These are phyloP conservation scores for Bombus confusus DNA, from an alignment of 1,140 invertebrate species.

Conservation along the genomic window DNA sequence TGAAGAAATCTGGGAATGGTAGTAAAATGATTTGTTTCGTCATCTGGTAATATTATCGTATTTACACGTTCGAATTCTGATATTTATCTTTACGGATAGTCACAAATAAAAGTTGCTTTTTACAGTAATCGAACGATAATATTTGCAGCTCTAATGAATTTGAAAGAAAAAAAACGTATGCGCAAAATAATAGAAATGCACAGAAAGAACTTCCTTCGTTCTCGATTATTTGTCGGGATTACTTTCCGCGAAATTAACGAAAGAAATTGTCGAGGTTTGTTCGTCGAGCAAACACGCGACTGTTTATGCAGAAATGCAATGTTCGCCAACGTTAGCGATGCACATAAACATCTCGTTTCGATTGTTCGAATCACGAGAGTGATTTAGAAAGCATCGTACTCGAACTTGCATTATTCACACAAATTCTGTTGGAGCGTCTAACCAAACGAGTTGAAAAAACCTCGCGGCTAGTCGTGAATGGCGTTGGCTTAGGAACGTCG, in stretches of 20 bases:
- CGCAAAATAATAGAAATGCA: neutral
- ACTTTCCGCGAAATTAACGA: neutral
- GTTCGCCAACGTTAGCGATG: neutral
- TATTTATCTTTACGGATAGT: neutral
- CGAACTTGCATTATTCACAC: constrained; percentile 2
- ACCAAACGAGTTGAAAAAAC: neutral
- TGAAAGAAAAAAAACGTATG: no score
- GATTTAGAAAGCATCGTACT: neutral
- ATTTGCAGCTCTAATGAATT: neutral
- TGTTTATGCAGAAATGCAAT: neutral
- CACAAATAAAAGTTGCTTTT: neutral
- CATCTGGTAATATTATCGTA: neutral
- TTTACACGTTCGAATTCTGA: neutral
- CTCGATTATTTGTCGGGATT: neutral
- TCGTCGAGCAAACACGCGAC: no score
- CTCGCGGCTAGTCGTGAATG: neutral
- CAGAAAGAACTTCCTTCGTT: neutral
- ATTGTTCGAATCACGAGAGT: neutral
- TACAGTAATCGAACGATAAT: neutral
- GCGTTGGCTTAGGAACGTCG: neutral
- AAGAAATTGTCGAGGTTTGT: neutral
- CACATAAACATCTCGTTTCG: neutral
- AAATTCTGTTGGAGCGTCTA: neutral
- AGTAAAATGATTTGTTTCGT: neutral
- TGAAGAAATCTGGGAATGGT: neutral